These are phyloP conservation scores for Synergus itoensis DNA, from an alignment of 2,888 invertebrate species.

Conservation along the genomic window DNA sequence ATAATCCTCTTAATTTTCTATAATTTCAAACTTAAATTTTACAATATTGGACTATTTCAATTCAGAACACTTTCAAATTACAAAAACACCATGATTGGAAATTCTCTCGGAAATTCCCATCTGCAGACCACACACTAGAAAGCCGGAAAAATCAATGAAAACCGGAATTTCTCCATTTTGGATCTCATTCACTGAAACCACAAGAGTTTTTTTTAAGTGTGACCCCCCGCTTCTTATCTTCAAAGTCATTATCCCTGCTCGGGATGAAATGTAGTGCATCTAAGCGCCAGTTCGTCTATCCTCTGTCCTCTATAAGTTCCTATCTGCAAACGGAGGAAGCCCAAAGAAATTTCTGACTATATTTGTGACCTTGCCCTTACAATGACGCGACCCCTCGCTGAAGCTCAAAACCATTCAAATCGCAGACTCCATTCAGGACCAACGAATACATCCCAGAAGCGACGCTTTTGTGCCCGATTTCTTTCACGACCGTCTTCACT, in stretches of 20 bases:
- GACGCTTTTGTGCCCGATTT: conserved; percentile 70
- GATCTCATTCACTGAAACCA: neutral
- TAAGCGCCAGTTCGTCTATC: conserved; percentile 58
- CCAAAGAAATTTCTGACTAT: conserved; percentile 72
- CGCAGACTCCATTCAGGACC: conserved; percentile 75
- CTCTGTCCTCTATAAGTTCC: conserved; percentile 44
- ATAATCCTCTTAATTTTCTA: too few species aligned
- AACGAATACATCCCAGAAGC: conserved; percentile 63
- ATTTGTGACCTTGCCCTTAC: conserved; percentile 77
- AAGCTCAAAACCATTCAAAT: conserved; percentile 72
- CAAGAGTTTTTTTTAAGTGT: neutral
- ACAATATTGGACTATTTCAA: too few species aligned
- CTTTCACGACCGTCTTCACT: conserved; percentile 61
- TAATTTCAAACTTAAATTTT: too few species aligned
- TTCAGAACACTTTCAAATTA: too few species aligned
- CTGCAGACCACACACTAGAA: neutral
- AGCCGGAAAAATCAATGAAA: neutral
- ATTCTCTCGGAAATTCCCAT: conserved; percentile 15
- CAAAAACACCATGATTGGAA: conserved; percentile 17
- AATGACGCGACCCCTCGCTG: conserved; percentile 73
- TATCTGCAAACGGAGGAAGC: conserved; percentile 54
- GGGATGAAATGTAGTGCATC: conserved; percentile 52
- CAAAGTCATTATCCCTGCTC: conserved; percentile 37
- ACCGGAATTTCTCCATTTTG: neutral
- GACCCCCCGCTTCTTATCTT: conserved; percentile 4